A percentile compares a stretch with the other conserved stretches of the same genome.
These are phyloP conservation scores for Pristionchus arcanus DNA, from an alignment of 2,888 invertebrate species.

Conservation along the genomic window DNA sequence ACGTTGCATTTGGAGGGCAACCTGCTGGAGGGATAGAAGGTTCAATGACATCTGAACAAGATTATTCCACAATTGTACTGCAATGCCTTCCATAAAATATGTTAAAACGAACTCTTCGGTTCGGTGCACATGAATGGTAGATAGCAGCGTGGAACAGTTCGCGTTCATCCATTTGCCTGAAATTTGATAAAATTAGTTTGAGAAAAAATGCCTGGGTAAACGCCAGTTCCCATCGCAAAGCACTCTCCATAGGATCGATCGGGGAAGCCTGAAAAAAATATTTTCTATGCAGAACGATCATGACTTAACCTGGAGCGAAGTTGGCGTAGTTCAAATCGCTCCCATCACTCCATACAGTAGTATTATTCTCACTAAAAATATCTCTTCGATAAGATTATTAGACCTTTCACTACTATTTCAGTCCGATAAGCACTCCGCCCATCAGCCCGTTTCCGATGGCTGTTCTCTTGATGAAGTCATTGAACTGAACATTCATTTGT, in stretches of 20 bases:
- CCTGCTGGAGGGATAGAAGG: not conserved
- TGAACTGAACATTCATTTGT: not conserved
- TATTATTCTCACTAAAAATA: not conserved
- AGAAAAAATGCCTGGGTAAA: not conserved
- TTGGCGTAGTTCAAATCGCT: not conserved
- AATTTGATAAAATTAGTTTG: not conserved
- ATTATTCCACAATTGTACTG: too few species aligned
- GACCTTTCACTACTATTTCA: not conserved
- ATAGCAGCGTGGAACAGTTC: too few species aligned
- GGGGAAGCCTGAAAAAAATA: not conserved
- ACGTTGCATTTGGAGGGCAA: not conserved
- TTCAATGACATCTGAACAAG: too few species aligned
- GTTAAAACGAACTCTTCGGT: too few species aligned
- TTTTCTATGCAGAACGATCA: too few species aligned
- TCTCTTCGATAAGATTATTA: not conserved
- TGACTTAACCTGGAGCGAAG: not conserved
- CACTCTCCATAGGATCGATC: not conserved
- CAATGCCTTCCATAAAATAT: too few species aligned
- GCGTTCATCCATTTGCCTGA: conserved; percentile 1
- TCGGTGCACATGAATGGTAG: too few species aligned
- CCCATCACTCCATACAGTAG: not conserved
- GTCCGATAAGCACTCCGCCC: not conserved
- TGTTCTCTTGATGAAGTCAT: not conserved
- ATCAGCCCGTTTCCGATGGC: not conserved
- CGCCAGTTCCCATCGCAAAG: not conserved